Percentiles rank a stretch among this genome's conserved stretches.
Conservation (phyloP, 1,140 invertebrate species). For the Listronotus bonariensis region DNA sequence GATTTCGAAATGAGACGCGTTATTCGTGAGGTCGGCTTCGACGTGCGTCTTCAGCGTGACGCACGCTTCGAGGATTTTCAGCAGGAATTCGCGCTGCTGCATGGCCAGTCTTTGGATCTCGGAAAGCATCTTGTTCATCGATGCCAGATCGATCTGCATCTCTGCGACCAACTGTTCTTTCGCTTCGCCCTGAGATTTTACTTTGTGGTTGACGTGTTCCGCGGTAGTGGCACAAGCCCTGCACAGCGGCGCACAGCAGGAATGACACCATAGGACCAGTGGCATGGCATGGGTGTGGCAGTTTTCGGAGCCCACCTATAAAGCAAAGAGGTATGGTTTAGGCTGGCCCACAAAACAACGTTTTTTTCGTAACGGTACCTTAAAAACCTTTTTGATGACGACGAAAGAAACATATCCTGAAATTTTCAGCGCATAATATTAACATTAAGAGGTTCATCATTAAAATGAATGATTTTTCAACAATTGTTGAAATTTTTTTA, state of each 20-base stretch:
- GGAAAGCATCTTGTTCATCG: slow-evolving; percentile 60
- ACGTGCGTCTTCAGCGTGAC: slow-evolving; percentile 73
- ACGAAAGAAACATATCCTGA: too few relatives aligned
- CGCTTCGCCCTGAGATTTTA: slow-evolving; percentile 70
- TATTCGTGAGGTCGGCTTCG: slow-evolving; percentile 71
- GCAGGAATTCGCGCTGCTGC: slow-evolving; percentile 71
- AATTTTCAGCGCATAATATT: too few relatives aligned
- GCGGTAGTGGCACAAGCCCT: slow-evolving; percentile 68
- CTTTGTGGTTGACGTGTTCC: slow-evolving; percentile 68
- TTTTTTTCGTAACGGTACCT: too few relatives aligned
- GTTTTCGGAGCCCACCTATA: slow-evolving; percentile 61
- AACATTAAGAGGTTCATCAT: too few relatives aligned
- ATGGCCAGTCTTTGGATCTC: slow-evolving; percentile 68
- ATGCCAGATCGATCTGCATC: slow-evolving; percentile 60
- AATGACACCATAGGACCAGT: slow-evolving; percentile 71
- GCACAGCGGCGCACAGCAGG: slow-evolving; percentile 68
- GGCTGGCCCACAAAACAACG: background rate
- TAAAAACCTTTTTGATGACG: too few relatives aligned
- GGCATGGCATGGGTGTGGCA: slow-evolving; percentile 76
- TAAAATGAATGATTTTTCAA: too few relatives aligned
- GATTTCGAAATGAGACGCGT: slow-evolving; percentile 67
- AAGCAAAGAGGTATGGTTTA: slow-evolving; percentile 20
- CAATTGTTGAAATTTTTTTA: too few relatives aligned
- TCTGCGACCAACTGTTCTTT: slow-evolving; percentile 69
- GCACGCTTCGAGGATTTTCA: slow-evolving; percentile 74